phyloP scores from a whole-genome alignment of 2,113 vertebrate species.

The Silurus glanis region DNA sequence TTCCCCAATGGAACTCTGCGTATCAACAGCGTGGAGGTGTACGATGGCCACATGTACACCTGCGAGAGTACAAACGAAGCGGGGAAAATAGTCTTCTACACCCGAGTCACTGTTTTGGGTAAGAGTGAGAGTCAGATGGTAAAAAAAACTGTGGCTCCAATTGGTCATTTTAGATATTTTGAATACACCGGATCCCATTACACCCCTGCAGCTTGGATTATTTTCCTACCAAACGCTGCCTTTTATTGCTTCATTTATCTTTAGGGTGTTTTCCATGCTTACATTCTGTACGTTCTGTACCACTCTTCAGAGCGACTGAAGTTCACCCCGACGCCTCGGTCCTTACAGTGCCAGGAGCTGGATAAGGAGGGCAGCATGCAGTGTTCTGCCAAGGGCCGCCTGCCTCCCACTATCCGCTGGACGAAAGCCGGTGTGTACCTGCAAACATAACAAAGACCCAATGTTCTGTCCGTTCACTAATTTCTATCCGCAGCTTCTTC shows the following conservation, averaged over 20 bases:
- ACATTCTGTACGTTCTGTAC: neutral
- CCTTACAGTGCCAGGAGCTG: slow-evolving; percentile 82
- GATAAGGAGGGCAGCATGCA: slow-evolving; percentile 79
- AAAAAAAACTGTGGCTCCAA: neutral
- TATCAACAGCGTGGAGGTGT: slow-evolving; percentile 85
- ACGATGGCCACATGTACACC: slow-evolving; percentile 78
- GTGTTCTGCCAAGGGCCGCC: slow-evolving; percentile 82
- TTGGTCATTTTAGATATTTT: neutral
- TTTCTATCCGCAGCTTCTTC: no score
- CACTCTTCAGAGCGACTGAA: slow-evolving; percentile 77
- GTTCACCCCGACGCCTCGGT: slow-evolving; percentile 81
- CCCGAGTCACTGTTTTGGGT: slow-evolving; percentile 80
- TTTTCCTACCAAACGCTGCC: neutral
- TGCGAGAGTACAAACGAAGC: slow-evolving; percentile 79
- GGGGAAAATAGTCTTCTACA: slow-evolving; percentile 74
- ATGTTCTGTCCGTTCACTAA: neutral
- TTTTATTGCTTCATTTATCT: neutral
- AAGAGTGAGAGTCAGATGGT: neutral
- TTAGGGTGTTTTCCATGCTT: neutral
- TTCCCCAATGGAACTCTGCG: slow-evolving; percentile 81
- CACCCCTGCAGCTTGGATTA: neutral
- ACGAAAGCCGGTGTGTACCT: slow-evolving; percentile 40
- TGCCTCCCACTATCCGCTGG: slow-evolving; percentile 75
- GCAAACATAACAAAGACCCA: neutral
- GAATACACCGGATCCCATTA: neutral